Base-by-base conservation (phyloP, 2,113 vertebrate genomes). In the Eulacestoma nigropectus region DNA sequence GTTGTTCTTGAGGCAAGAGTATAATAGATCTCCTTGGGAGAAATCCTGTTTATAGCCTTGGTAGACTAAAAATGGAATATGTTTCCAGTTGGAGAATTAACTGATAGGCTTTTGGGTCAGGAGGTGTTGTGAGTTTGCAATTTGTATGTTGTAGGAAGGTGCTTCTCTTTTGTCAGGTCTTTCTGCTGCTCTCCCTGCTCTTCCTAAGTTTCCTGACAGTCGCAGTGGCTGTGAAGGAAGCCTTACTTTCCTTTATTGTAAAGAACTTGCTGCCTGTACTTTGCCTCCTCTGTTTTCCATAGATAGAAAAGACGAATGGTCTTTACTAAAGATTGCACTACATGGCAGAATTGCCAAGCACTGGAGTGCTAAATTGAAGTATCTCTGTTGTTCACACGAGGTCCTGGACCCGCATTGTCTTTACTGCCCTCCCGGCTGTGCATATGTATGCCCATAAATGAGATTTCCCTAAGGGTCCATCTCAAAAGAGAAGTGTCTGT, bases 91-190 rank as follows among this genome's bases (percentile, higher is more conserved):
- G 41, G 44, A 91, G 37, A 83, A 85, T 42, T 78, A 87, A 47
- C 19, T 2, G 1, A 33, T 35, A 67, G 47, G 35, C 52, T 85
- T 87, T 72, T 78, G 65, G 15, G 33, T 68, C 52, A 47, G 50
- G 49, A 70, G 33, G 18, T n/a, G 16, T 64, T 0, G 0, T 3
- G 6, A 3, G 1, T 83, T 90, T 83, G 50, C 59, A 57, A 2
- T 64, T 63, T 80, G 39, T 30, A 30, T 0, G 0, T 5, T 41
- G 13, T 1, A 27, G 46, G 26, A 92, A 67, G 46, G 11, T 53
- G 20, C 10, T 32, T 65, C 14, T 76, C 15, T 53, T 15, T 18
- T 32, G 26, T 11, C 27, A 49, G 55, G 50, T 74, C 32, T 77
- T 76, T n/a, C 65, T 91, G 42, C 32, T 72, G 32, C 20, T 79